Percentiles rank a stretch among this genome's conserved stretches.
Conservation (phyloP, 2,113 vertebrate species). For the Lampris incognitus region DNA sequence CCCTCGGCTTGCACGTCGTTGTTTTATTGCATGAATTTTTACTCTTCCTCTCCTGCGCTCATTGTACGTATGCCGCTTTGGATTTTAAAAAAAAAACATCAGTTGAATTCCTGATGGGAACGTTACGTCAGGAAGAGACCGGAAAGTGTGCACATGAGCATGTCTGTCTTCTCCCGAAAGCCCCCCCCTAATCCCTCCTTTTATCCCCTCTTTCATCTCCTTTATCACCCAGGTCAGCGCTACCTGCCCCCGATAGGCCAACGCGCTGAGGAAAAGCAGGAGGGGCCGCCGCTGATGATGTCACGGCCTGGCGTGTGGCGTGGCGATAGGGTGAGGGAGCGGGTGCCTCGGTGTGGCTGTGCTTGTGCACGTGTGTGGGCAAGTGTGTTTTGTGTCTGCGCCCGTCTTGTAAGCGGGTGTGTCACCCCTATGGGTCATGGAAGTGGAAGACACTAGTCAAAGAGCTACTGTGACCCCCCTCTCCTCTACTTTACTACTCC, state of each 20-base stretch:
- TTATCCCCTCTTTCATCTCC: constrained; percentile 49
- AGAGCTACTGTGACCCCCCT: constrained; percentile 52
- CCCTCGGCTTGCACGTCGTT: no score
- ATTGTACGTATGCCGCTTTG: no score
- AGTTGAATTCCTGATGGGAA: not conserved
- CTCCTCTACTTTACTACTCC: constrained; percentile 42
- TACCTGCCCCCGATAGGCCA: constrained; percentile 45
- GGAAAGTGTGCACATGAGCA: constrained; percentile 25
- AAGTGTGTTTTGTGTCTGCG: not conserved
- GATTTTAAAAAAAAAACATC: not conserved
- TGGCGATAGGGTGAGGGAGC: constrained; percentile 40
- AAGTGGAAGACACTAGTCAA: constrained; percentile 20
- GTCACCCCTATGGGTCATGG: not conserved
- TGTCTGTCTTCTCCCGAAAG: constrained; percentile 40
- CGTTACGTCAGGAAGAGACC: no score
- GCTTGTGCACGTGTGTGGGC: constrained; percentile 7
- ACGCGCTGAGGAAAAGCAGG: constrained; percentile 60
- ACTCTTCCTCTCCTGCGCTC: no score
- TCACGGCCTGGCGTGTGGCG: constrained; percentile 33
- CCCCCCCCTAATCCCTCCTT: constrained; percentile 48
- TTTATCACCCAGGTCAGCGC: constrained; percentile 44
- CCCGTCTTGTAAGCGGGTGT: not conserved
- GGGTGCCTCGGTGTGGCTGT: not conserved
- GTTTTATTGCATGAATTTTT: no score
- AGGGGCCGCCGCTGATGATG: constrained; percentile 47